These are phyloP conservation scores for Cataglyphis livida DNA, from an alignment of 2,888 invertebrate genomes.

Conservation along the genomic window DNA sequence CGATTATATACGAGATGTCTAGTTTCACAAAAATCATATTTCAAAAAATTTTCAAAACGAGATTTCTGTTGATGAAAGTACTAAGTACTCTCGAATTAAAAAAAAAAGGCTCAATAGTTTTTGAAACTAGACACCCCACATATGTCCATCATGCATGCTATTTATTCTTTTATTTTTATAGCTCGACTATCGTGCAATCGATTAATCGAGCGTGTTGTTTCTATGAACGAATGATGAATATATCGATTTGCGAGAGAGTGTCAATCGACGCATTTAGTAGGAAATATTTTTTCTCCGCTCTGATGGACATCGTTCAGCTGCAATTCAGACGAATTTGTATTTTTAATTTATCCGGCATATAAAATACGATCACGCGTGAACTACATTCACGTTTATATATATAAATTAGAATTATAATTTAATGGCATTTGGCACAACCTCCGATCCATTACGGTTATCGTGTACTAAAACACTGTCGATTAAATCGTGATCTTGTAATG, in stretches of 20 bases:
- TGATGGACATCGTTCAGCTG: conserved; percentile 12
- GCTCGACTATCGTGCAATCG: conserved; percentile 60
- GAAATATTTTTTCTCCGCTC: conserved; percentile 54
- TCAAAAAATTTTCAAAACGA: background rate
- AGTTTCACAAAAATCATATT: too few species aligned
- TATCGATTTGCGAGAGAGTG: conserved; percentile 54
- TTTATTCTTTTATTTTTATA: conserved; percentile 29
- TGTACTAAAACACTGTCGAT: conserved; percentile 25
- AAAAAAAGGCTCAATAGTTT: background rate
- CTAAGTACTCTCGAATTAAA: background rate
- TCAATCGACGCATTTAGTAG: conserved; percentile 42
- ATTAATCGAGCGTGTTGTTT: conserved; percentile 74
- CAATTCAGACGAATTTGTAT: conserved; percentile 52
- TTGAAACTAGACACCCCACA: background rate
- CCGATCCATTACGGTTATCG: conserved; percentile 65
- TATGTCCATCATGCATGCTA: conserved; percentile 7
- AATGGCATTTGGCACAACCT: conserved; percentile 54
- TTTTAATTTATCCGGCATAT: conserved; percentile 54
- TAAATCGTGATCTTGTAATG: conserved; percentile 45
- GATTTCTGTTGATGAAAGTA: background rate
- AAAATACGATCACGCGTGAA: conserved; percentile 21
- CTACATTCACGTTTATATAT: background rate
- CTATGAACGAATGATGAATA: conserved; percentile 64
- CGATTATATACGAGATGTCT: background rate
- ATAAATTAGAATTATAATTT: conserved; percentile 52